Percentiles rank a stretch among this genome's conserved stretches.
phyloP scores from a whole-genome alignment of 30 jellyfish, hydroid and myxozoan genomes.

The Clytia hemisphaerica region DNA sequence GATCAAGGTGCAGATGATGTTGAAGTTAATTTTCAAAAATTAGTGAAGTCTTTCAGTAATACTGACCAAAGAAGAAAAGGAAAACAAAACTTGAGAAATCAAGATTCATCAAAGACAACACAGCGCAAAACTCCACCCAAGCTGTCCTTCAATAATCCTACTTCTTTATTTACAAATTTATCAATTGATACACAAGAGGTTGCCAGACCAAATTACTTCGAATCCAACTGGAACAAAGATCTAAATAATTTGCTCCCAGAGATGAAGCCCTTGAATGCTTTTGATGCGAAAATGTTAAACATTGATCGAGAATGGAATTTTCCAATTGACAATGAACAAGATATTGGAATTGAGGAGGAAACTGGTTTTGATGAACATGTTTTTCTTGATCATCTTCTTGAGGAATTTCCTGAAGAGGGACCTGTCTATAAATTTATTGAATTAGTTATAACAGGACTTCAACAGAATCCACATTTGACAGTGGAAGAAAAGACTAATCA shows the following conservation, averaged over 20 bases:
- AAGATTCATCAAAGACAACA: no score
- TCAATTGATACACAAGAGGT: no score
- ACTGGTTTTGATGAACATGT: slow-evolving; percentile 87
- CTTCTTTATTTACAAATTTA: no score
- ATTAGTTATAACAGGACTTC: slow-evolving; percentile 80
- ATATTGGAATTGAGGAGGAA: slow-evolving; percentile 48
- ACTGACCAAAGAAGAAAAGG: no score
- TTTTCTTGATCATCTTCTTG: slow-evolving; percentile 65
- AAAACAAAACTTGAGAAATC: neutral
- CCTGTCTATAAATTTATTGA: slow-evolving; percentile 80
- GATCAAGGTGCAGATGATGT: neutral
- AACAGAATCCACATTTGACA: slow-evolving; percentile 75
- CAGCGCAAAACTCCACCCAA: no score
- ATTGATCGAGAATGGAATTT: slow-evolving; percentile 60
- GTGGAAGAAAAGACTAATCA: slow-evolving; percentile 64
- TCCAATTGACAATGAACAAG: slow-evolving; percentile 90
- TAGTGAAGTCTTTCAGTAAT: slow-evolving; percentile 17
- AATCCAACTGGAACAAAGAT: slow-evolving; percentile 1
- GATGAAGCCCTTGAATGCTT: slow-evolving; percentile 58
- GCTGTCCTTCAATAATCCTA: no score
- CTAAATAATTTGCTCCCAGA: slow-evolving; percentile 12
- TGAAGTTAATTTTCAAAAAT: slow-evolving; percentile 7
- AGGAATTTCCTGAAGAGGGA: slow-evolving; percentile 66
- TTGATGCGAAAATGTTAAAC: slow-evolving; percentile 60
- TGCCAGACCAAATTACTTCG: no score